A percentile compares a stretch with the other conserved stretches of the same genome.
Conservation (phyloP, 2,113 vertebrate genomes). For the Mormoops blainvillei region DNA sequence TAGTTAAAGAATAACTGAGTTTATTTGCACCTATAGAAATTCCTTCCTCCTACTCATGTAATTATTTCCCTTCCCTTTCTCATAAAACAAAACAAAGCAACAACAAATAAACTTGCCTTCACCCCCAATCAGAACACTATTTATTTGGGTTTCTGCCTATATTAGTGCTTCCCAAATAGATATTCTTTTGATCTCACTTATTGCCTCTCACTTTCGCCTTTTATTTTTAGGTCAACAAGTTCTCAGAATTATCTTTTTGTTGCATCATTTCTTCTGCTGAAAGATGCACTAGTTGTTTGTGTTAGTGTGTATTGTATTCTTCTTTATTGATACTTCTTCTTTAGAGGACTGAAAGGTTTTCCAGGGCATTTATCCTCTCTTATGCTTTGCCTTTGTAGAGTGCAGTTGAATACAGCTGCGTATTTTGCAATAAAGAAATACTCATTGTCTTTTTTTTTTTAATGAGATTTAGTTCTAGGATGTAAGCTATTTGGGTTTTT, state of each 20-base stretch:
- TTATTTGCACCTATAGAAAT: neutral
- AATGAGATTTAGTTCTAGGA: neutral
- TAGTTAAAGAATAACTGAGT: neutral
- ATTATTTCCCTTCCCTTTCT: neutral
- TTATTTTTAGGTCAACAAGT: neutral
- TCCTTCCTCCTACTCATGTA: neutral
- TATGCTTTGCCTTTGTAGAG: neutral
- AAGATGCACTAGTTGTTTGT: neutral
- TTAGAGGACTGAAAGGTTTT: neutral
- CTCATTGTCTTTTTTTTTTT: neutral
- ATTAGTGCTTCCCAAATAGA: neutral
- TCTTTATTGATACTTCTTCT: neutral
- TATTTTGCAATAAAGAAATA: neutral
- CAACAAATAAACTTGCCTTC: neutral
- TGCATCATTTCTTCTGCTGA: neutral
- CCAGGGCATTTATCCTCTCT: neutral
- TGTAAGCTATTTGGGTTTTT: neutral
- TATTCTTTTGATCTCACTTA: neutral
- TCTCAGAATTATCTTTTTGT: neutral
- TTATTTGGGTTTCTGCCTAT: neutral
- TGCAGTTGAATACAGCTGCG: neutral
- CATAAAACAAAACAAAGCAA: neutral
- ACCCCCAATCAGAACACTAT: neutral
- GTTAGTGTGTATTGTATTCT: neutral
- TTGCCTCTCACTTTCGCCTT: neutral